phyloP scores from a whole-genome alignment of 2,113 vertebrate species.

The Typhlomys cinereus region DNA sequence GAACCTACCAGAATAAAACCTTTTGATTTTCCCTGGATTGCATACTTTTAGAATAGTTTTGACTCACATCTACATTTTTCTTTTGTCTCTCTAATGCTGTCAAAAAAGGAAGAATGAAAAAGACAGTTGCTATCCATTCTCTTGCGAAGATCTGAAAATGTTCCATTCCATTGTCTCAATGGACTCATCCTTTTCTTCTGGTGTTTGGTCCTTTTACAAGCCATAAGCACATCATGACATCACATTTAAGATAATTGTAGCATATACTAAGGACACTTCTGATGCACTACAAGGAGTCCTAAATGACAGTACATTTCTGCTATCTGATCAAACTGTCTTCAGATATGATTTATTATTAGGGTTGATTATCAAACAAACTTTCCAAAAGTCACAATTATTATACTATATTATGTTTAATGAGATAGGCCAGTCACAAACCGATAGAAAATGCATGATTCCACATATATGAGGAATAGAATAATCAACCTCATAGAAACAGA shows the following conservation, averaged over 20 bases:
- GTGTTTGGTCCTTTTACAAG: not conserved
- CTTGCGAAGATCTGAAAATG: constrained; percentile 7
- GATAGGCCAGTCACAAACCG: not conserved
- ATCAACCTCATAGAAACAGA: not conserved
- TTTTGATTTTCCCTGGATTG: not conserved
- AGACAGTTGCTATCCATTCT: not conserved
- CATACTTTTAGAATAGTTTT: not conserved
- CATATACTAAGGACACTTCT: not conserved
- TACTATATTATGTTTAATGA: not conserved
- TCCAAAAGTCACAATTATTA: constrained; percentile 28
- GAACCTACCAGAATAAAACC: not conserved
- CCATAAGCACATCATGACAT: not conserved
- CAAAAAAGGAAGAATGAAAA: not conserved
- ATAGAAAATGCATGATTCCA: not conserved
- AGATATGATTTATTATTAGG: not conserved
- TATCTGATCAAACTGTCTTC: not conserved
- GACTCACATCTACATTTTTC: not conserved
- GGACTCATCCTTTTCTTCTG: not conserved
- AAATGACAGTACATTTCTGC: not conserved
- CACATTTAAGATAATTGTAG: not conserved
- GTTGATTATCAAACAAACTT: not conserved
- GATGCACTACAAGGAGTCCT: not conserved
- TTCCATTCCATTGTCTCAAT: constrained; percentile 6
- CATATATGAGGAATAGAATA: not conserved
- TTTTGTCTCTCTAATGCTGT: not conserved